Base-by-base conservation (phyloP, 1,140 invertebrate genomes). In the Muscidifurax raptorellus region DNA sequence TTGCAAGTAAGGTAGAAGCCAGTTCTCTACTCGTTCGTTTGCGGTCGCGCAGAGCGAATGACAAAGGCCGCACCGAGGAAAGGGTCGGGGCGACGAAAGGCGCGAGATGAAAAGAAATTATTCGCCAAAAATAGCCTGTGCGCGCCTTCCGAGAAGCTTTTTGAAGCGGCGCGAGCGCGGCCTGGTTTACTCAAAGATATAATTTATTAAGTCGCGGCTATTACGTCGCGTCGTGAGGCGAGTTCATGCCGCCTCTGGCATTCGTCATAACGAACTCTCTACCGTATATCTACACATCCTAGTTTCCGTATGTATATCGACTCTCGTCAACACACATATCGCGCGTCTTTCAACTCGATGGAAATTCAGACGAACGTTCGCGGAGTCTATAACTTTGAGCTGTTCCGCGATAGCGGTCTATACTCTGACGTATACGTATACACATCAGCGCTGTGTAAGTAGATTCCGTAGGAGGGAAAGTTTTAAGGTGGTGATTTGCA, bases 171-270 rank as follows among this genome's bases (percentile, higher is more conserved):
- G 87, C 88, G 40, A 0, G 9, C 22, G 0, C 84, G 77, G 71
- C 32, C 83, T 86, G 84, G 89, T 91, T 91, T 90, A 89, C 88
- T 69, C 87, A 80, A 47, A 85, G 83, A 86, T 86, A 88, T 92
- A 91, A 92, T 91, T 91, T 91, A 92, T 92, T 90, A 91, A 91
- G 91, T 91, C 90, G 89, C 89, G 91, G 89, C 90, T 87, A 90
- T 91, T 91, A 89, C 78, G 74, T 78, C 82, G 72, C 78, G 74
- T 78, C 82, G 72, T 85, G 78, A 76, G n/a, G n/a, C 78, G 86
- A 86, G 86, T 87, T 81, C 85, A 86, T 86, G 86, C 85, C 76
- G 82, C 83, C 86, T 88, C 91, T 92, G 91, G 88, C 80, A 86
- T 86, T 89, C 88, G 89, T 91, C 91, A 91, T 91, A 92, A 90